Base-by-base conservation (phyloP, 2,797 vertebrate genomes). In the Pristis pectinata region DNA sequence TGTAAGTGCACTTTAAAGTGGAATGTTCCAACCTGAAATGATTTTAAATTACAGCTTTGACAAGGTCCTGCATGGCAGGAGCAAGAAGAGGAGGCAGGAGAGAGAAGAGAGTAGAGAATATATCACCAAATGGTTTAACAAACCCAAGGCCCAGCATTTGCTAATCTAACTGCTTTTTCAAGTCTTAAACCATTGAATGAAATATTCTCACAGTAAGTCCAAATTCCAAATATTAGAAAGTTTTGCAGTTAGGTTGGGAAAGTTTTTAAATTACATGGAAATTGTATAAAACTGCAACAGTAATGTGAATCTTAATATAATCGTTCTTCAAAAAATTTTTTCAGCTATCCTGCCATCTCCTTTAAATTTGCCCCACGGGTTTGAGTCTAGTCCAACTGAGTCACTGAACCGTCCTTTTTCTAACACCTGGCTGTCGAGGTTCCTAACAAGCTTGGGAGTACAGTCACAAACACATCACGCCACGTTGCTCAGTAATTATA, bases 391-490 rank as follows among this genome's bases (percentile, higher is more conserved):
- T 89, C 56, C 17, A 24, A 61, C 56, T 15, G 10, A 30, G 56
- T 89, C 56, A 59, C 83, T 24, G 13, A 56, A 30, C 30, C 34
- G 89, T n/a, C 89, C 17, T 15, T 19, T 89, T 61, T n/a, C 8
- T 59, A 85, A 89, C 30, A 61, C 53, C 85, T 89, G 56, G 11
- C 85, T n/a, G 34, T 59, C 44, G 44, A 5, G 53, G 22, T 83
- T 83, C 41, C 85, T 34, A 89, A 89, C 85, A 61, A 61, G 85
- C 30, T 89, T 59, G 30, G 53, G 19, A n/a, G 85, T 85, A n/a
- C 56, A 61, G 30, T 34, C 85, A 89, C 85, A 89, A 34, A 41
- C 53, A 89, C 22, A 89, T 89, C 85, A 61, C 85, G 61, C 85
- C 85, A n/a, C 34, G 53, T 59, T 61, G 30, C 53, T 59, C n/a